Evolutionary conservation across 1,140 invertebrate genomes (phyloP), one percentile per base, ranked within the genome.

Genomic region (Pogonomyrmex barbatus): DNA sequence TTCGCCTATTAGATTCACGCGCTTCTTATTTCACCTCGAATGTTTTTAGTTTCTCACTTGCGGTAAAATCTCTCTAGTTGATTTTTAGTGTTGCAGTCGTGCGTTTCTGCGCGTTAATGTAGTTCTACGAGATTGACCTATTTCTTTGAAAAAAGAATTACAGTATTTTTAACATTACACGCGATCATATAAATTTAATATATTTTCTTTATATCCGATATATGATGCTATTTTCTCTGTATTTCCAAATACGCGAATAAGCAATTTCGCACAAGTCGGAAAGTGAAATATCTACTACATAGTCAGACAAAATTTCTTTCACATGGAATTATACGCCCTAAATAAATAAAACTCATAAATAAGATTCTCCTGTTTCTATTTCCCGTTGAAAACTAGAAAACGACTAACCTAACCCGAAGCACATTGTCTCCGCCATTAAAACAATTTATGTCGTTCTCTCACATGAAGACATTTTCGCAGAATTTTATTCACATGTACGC

Each of bases 1-100:
- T 71, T 65, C 54, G 42, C 4, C 52, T 54, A 45, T 65, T 78
- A 84, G 86, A 36, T 83, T 77, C 86, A 60, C 33, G 17, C 47
- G 42, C 52, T 88, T 68, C 52, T 88, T 56, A 12, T 50, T 24
- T 79, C 73, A 12, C 45, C 42, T 58, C n/a, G n/a, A 50, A 24
- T 24, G 78, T 81, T 76, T 50, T 10, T 12, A 9, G 47, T 39
- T 73, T 71, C 45, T 86, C 65, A 36, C 2, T 39, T 33, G 17
- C 30, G 12, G 39, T 24, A 30, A 10, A 8, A 68, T 12, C 30
- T 12, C 30, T 42, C 10, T 2, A 2, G 62, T 75, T 73, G 33
- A 56, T 8, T 39, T 56, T 9, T 8, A 36, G 12, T 56, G 24
- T 54, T 45, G 47, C 4, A 42, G 6, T 9, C 45, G 36, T 30